Percentiles rank a stretch among this genome's conserved stretches.
These are phyloP conservation scores for Apostichopus parvimensis DNA, from an alignment of 35 echinoderm and acorn worm genomes.

Conservation along the genomic window DNA sequence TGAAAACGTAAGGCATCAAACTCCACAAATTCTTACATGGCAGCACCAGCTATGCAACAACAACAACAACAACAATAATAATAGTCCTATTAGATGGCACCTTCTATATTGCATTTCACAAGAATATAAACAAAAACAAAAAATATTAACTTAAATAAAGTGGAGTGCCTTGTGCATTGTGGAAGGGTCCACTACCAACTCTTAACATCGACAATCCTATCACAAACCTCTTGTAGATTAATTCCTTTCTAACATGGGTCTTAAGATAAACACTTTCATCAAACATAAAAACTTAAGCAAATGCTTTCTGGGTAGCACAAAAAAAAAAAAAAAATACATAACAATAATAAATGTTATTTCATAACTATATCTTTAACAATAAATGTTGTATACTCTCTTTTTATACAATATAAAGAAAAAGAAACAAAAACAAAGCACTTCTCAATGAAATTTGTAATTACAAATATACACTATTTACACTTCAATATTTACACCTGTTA, in stretches of 20 bases:
- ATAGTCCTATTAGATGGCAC: neutral
- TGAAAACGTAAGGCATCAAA: constrained; percentile 4
- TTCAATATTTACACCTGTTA: too few species aligned
- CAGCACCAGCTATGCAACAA: neutral
- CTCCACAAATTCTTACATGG: neutral
- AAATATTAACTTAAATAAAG: neutral
- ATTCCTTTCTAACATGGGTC: too few species aligned
- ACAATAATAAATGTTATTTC: neutral
- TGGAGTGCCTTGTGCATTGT: too few species aligned
- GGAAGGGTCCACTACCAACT: too few species aligned
- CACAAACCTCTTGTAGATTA: too few species aligned
- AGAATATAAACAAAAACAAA: neutral
- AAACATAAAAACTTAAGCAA: neutral
- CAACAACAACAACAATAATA: neutral
- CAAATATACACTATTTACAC: too few species aligned
- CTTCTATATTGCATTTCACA: neutral
- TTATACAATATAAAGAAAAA: neutral
- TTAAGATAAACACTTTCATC: too few species aligned
- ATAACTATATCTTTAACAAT: neutral
- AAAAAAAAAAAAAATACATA: neutral
- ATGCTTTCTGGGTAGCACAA: neutral
- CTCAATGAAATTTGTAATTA: too few species aligned
- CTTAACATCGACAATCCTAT: too few species aligned
- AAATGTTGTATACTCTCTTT: neutral
- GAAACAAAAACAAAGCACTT: neutral